phyloP scores from a whole-genome alignment of 2,113 vertebrate species.

The Machaerirhynchus nigripectus region DNA sequence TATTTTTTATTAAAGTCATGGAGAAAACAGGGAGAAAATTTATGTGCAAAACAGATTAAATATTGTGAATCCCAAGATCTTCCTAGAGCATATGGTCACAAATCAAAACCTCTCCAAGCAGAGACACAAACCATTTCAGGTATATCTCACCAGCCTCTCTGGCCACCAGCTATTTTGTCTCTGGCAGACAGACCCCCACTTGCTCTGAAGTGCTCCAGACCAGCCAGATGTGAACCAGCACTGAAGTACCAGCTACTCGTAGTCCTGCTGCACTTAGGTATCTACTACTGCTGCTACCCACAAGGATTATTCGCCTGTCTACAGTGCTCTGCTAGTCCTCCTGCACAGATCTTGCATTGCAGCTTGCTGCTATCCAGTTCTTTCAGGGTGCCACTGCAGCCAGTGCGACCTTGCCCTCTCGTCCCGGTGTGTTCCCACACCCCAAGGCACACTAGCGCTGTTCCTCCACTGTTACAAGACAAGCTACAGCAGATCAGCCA shows the following conservation, averaged over 20 bases:
- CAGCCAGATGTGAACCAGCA: neutral
- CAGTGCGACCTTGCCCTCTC: neutral
- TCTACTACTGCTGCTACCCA: neutral
- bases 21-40: neutral
- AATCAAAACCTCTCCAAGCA: neutral
- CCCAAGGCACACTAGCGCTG: accelerated
- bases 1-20: neutral
- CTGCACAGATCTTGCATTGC: neutral
- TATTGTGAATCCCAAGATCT: neutral
- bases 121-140: neutral
- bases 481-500: neutral
- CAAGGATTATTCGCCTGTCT: neutral
- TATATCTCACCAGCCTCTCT: neutral
- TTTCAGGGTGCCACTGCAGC: neutral
- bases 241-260: neutral
- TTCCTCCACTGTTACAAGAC: neutral
- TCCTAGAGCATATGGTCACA: accelerated
- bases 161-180: neutral
- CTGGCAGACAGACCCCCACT: neutral
- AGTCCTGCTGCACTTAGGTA: neutral
- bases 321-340: neutral
- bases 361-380: neutral
- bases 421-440: neutral
- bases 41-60: neutral
- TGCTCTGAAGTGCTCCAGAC: neutral